phyloP scores from a whole-genome alignment of 2,888 invertebrate species.

The Cylloceria caligata region DNA sequence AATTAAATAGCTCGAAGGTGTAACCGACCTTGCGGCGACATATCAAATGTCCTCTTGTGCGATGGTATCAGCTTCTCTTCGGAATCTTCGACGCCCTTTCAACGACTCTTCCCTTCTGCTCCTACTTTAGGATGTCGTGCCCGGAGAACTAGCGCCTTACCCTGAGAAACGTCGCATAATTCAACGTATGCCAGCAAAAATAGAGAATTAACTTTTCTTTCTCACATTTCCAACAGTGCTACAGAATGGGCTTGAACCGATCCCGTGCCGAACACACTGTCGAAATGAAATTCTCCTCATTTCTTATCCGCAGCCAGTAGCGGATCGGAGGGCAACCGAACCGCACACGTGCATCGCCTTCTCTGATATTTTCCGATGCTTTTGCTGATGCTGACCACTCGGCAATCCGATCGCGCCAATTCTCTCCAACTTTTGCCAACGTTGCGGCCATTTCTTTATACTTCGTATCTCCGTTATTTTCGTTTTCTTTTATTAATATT shows the following conservation, averaged over 20 bases:
- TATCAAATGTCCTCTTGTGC: slow-evolving; percentile 34
- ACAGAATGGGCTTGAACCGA: slow-evolving; percentile 4
- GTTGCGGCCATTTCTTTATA: slow-evolving; percentile 22
- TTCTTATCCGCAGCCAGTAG: slow-evolving; percentile 55
- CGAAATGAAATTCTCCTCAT: slow-evolving; percentile 63
- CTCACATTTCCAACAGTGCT: neutral
- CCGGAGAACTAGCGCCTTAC: slow-evolving; percentile 52
- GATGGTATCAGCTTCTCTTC: neutral
- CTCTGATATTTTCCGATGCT: neutral
- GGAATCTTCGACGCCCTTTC: slow-evolving; percentile 4
- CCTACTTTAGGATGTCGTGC: neutral
- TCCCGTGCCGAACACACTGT: slow-evolving; percentile 43
- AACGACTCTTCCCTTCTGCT: slow-evolving; percentile 1
- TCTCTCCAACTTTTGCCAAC: slow-evolving; percentile 43
- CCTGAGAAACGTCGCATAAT: slow-evolving; percentile 62
- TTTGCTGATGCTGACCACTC: slow-evolving; percentile 42
- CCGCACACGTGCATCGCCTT: slow-evolving; percentile 29
- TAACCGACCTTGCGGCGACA: slow-evolving; percentile 23
- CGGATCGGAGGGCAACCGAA: slow-evolving; percentile 20
- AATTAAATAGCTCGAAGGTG: slow-evolving; percentile 15
- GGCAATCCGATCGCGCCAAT: neutral
- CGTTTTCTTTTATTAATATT: slow-evolving; percentile 8
- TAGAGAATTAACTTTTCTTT: slow-evolving; percentile 30
- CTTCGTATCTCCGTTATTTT: neutral
- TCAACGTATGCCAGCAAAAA: slow-evolving; percentile 47